Evolutionary conservation across 2,113 vertebrate genomes (phyloP).

Genomic region (Gymnogyps californianus): DNA sequence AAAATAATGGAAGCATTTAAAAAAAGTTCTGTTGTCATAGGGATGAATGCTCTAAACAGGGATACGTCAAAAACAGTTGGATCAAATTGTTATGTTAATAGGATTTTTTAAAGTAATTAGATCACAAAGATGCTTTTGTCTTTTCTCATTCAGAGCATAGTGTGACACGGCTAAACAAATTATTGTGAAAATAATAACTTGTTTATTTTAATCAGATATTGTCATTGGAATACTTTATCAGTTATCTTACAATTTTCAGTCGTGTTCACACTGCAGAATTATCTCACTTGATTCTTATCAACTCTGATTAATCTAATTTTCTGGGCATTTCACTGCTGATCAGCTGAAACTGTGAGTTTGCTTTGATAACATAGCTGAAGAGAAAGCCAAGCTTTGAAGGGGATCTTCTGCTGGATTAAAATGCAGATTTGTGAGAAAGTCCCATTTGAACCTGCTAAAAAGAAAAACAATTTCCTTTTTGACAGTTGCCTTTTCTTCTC

Average conservation of each 20-base stretch:
- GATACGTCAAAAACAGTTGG: background rate
- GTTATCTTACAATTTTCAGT: constrained; percentile 16
- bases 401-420: background rate
- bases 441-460: background rate
- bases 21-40: background rate
- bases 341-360: background rate
- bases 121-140: constrained; percentile 65
- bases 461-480: background rate
- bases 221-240: constrained; percentile 37
- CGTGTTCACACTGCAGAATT: background rate
- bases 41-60: constrained; percentile 20
- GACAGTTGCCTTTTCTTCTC: background rate
- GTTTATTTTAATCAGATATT: constrained; percentile 70
- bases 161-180: constrained; percentile 66
- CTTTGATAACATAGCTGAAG: background rate
- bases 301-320: constrained; percentile 50
- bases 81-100: constrained; percentile 64
- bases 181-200: constrained; percentile 68
- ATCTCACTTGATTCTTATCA: constrained; percentile 61
- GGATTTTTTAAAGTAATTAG: constrained; percentile 66
- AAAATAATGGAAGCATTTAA: constrained; percentile 28
- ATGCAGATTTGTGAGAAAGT: background rate
- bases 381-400: background rate
- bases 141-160: constrained; percentile 55
- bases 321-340: constrained; percentile 26